phyloP scores from a whole-genome alignment of 2,113 vertebrate species.

The Saimiri boliviensis region DNA sequence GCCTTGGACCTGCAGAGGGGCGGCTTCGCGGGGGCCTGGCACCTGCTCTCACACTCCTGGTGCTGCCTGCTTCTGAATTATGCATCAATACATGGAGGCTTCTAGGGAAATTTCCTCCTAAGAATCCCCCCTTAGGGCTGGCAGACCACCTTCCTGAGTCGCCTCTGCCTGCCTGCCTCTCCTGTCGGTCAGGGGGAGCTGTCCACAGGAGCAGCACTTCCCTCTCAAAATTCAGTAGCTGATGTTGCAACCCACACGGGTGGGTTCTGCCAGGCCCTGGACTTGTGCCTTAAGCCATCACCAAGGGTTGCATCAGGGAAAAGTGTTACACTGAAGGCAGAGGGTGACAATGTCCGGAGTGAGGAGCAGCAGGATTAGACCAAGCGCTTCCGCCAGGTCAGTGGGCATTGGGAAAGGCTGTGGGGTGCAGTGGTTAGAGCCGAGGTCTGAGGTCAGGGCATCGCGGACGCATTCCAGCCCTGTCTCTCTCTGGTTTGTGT shows the following conservation, averaged over 20 bases:
- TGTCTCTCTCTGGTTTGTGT: background rate
- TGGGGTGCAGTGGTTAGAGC: background rate
- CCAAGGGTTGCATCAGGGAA: background rate
- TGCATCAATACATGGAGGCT: accelerated
- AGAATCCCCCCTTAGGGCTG: accelerated
- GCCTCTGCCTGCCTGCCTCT: background rate
- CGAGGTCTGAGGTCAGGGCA: accelerated
- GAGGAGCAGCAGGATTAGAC: background rate
- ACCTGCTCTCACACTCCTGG: background rate
- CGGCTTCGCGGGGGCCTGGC: background rate
- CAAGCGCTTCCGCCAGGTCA: background rate
- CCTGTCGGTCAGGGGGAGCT: background rate
- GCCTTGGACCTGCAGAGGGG: background rate
- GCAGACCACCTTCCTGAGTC: background rate
- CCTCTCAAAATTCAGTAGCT: background rate
- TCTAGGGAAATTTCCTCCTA: background rate
- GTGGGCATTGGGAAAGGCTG: background rate
- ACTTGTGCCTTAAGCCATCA: background rate
- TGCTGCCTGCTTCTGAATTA: background rate
- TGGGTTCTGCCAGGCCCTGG: background rate
- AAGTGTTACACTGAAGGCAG: background rate
- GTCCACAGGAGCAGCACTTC: background rate
- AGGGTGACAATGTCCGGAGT: background rate
- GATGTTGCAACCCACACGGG: accelerated
- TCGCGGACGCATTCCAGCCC: background rate